Evolutionary conservation across 2,888 invertebrate species (phyloP).

Genomic region (Drosophila colorata): DNA sequence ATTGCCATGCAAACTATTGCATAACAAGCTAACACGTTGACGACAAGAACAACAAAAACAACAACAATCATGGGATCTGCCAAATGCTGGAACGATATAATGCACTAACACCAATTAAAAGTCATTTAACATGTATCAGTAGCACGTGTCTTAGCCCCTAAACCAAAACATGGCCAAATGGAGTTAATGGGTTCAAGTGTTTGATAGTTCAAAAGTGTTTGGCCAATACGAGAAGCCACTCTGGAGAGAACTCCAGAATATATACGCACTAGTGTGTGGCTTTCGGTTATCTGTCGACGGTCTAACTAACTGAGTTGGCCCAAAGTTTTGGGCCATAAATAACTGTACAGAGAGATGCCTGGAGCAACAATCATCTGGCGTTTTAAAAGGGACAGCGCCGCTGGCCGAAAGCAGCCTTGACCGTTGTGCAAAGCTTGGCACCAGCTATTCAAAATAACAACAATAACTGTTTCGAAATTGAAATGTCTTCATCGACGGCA

Average conservation of each 20-base stretch:
- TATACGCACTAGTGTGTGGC: conserved; percentile 11
- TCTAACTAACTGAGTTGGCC: conserved; percentile 20
- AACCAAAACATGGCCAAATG: conserved; percentile 32
- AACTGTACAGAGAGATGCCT: conserved; percentile 51
- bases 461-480: conserved; percentile 41
- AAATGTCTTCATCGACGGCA: conserved; percentile 50
- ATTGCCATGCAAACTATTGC: conserved; percentile 65
- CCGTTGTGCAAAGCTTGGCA: conserved; percentile 21
- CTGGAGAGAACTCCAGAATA: not conserved
- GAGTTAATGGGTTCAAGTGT: conserved; percentile 65
- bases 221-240: conserved; percentile 11
- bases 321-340: conserved; percentile 41
- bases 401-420: conserved; percentile 64
- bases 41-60: conserved; percentile 43
- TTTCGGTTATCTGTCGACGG: conserved; percentile 1
- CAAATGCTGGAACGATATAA: conserved; percentile 51
- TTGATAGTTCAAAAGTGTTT: conserved; percentile 58
- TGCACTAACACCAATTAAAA: conserved; percentile 76
- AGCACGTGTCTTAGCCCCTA: conserved; percentile 29
- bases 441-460: not conserved
- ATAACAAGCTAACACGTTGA: conserved; percentile 44
- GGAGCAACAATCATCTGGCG: conserved; percentile 23
- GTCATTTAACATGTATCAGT: conserved; percentile 70
- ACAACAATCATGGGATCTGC: conserved; percentile 3
- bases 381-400: conserved; percentile 11